Evolutionary conservation across 1,140 invertebrate species (phyloP).

Genomic region (Magallana gigas): DNA sequence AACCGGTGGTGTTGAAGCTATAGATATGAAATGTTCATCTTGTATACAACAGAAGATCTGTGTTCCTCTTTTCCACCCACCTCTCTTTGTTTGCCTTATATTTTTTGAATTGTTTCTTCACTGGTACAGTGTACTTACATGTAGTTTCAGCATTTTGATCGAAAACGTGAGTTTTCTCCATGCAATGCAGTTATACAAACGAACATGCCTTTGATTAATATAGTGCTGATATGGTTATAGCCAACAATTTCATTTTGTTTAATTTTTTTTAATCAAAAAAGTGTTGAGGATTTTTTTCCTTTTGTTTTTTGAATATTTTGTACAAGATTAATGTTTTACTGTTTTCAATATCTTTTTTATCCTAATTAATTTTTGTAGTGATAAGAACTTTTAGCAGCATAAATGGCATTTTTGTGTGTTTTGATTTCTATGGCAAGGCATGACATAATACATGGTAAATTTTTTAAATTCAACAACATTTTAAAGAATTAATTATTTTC

Average conservation of each 20-base stretch:
- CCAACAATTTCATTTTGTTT: background rate
- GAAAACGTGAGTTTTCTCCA: background rate
- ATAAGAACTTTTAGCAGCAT: background rate
- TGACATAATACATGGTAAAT: no score
- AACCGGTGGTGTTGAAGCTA: background rate
- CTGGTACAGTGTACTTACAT: no score
- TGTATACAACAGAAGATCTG: background rate
- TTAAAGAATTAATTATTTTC: no score
- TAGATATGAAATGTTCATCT: conserved; percentile 1
- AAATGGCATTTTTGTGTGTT: background rate
- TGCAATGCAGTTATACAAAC: background rate
- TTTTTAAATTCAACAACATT: no score
- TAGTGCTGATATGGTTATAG: conserved; percentile 8
- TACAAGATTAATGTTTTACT: background rate
- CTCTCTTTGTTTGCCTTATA: conserved; percentile 13
- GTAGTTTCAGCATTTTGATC: no score
- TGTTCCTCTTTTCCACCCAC: background rate
- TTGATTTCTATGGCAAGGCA: no score
- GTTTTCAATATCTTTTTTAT: background rate
- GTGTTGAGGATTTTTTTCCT: background rate
- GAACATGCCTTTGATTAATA: background rate
- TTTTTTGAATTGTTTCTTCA: background rate
- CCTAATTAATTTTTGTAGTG: background rate
- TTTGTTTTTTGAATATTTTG: background rate
- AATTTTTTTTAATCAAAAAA: background rate